phyloP scores from a whole-genome alignment of 35 echinoderm and acorn worm species.

The Acanthaster planci region DNA sequence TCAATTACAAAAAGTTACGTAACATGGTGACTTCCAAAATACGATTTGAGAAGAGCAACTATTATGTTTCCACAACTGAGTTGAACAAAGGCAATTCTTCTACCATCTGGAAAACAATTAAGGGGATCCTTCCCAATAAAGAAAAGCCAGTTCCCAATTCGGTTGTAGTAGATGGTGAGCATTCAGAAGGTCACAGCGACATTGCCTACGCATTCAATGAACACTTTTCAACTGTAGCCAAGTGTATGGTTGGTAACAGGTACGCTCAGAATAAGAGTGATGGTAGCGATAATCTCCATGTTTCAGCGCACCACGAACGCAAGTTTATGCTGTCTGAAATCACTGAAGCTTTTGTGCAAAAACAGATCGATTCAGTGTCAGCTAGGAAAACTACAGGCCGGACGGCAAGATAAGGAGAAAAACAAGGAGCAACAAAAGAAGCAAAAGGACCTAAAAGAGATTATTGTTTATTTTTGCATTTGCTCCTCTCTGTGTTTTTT shows the following conservation, averaged over 20 bases:
- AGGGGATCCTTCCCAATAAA: slow-evolving; percentile 10
- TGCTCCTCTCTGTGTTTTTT: too few species aligned
- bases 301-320: not conserved
- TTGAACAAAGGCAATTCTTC: slow-evolving; percentile 29
- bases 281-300: too few species aligned
- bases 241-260: not conserved
- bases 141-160: slow-evolving; percentile 24
- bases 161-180: not conserved
- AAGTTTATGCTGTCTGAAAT: slow-evolving; percentile 13
- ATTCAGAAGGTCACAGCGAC: not conserved
- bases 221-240: slow-evolving; percentile 23
- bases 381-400: slow-evolving; percentile 7
- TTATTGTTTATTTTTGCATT: too few species aligned
- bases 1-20: not conserved
- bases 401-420: too few species aligned
- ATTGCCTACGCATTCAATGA: slow-evolving; percentile 35
- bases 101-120: slow-evolving; percentile 14
- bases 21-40: slow-evolving; percentile 17
- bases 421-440: too few species aligned
- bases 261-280: too few species aligned
- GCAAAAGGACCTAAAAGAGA: too few species aligned
- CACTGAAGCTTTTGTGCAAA: slow-evolving; percentile 32
- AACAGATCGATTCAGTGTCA: slow-evolving; percentile 23
- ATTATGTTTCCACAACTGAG: slow-evolving; percentile 30
- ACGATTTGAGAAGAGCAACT: slow-evolving; percentile 1